Evolutionary conservation across 2,888 invertebrate genomes (phyloP), one percentile per base, ranked within the genome.

Genomic region (Eugnorisma glareosa): DNA sequence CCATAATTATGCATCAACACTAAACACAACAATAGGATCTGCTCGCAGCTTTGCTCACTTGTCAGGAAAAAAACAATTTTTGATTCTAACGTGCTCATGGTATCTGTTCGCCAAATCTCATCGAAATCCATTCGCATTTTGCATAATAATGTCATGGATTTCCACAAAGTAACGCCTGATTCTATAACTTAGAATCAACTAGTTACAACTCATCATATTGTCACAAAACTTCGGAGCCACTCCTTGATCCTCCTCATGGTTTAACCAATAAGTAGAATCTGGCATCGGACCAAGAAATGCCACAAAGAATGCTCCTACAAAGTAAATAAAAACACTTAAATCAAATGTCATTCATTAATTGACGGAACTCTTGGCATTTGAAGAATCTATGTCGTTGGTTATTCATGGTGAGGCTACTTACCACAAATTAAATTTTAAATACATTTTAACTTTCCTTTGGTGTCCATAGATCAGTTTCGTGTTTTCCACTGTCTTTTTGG

Each of bases 301-400:
- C 40, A 28, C 70, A 82, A 86, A 76, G 72, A 70, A 83, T 86
- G 77, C 24, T 11, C 37, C 6, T 57, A 63, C 80, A 8, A 75
- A 83, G 80, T 86, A 83, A 75, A 86, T 83, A 70, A 75, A 83
- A 73, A 83, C 86, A 83, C 72, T 86, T 84, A 74, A 86, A 85
- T 82, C 83, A 82, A 83, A 83, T 83, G 84, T 67, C 79, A 83
- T 83, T 79, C 71, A 83, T 67, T 86, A 59, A 77, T 76, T 86
- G 76, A 76, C 59, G 51, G 67, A 73, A 64, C 43, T 64, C 61
- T 64, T 54, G 81, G 84, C 45, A 71, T 84, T 76, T 28, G 61
- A 24, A 35, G 84, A 80, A 86, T 84, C 31, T 84, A 45, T 84
- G 84, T 72, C 84, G 64, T 21, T 59, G 63, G 51, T 79, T 72